phyloP scores from a whole-genome alignment of 2,113 vertebrate genomes.

The Oncorhynchus mykiss region DNA sequence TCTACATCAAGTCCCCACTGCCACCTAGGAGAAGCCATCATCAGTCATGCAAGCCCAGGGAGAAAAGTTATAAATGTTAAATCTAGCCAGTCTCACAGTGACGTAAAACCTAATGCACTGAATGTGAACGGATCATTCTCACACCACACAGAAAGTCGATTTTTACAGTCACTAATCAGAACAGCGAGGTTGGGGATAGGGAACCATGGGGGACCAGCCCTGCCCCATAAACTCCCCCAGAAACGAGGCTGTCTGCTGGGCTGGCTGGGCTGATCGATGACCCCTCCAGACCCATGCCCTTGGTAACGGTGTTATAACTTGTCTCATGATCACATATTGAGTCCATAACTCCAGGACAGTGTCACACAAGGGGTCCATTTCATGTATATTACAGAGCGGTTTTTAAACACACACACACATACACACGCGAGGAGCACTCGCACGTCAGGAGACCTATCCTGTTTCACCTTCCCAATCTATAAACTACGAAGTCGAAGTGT shows the following conservation, averaged over 20 bases:
- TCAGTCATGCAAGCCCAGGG: slow-evolving; percentile 11
- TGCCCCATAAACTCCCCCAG: slow-evolving; percentile 20
- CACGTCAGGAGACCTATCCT: not conserved
- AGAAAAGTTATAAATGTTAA: slow-evolving; percentile 55
- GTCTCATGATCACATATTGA: slow-evolving; percentile 10
- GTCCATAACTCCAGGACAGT: slow-evolving; percentile 27
- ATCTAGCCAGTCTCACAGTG: slow-evolving; percentile 37
- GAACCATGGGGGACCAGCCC: not conserved
- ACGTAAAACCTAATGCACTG: slow-evolving; percentile 53
- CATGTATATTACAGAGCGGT: slow-evolving; percentile 13
- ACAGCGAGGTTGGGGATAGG: slow-evolving; percentile 4
- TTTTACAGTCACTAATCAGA: slow-evolving; percentile 63
- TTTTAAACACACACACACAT: slow-evolving; percentile 2
- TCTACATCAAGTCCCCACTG: not conserved
- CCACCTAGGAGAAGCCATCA: slow-evolving; percentile 9
- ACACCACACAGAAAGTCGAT: slow-evolving; percentile 59
- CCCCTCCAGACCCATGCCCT: slow-evolving; percentile 5
- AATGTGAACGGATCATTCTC: slow-evolving; percentile 52
- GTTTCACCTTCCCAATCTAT: not conserved
- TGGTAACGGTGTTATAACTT: slow-evolving; percentile 16
- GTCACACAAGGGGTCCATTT: slow-evolving; percentile 20
- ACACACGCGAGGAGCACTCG: not conserved
- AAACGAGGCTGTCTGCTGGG: slow-evolving; percentile 7
- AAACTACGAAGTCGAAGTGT: not conserved
- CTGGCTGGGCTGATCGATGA: slow-evolving; percentile 34